Evolutionary conservation across 2,888 invertebrate species (phyloP), one percentile per base, ranked within the genome.

Genomic region (Meloe dianella): DNA sequence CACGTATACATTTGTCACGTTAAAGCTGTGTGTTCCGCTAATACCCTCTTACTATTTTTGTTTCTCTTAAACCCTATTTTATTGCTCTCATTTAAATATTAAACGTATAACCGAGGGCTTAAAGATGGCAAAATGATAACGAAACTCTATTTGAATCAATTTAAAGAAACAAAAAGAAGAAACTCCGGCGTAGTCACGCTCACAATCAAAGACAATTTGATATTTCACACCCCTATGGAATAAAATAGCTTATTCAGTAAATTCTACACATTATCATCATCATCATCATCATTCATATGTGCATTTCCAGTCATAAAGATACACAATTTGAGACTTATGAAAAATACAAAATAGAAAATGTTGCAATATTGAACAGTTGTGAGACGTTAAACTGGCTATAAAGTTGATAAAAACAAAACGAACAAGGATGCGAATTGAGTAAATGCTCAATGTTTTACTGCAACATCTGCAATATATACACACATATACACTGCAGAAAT

Each of bases 241-340:
- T 74, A 75, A 77, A 80, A 79, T 79, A 78, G 79, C 80, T 78
- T 80, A 80, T 80, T 78, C 80, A 78, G 76, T 75, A 74, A 74
- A 75, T 76, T 73, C 74, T 76, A 71, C 72, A n/a, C n/a, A n/a
- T n/a, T n/a, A n/a, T n/a, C n/a, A 71, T 71, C 67, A 64, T 35
- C 35, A 35, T 35, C 35, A 35, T 35, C 47, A 47, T 47, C 47
- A 47, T 47, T 20, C 20, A 20, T 20, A 20, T 47, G 47, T 69
- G 64, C 59, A 61, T 61, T 60, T 27, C 70, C 71, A 67, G 69
- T 41, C 70, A 66, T 27, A 27, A 27, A 27, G 27, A 3, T 2
- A 27, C 4, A 27, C 27, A 27, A 27, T 27, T 70, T 66, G 54
- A 61, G 61, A 63, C 68, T 70, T 73, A 73, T 70, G 72, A 70